phyloP scores from a whole-genome alignment of 2,113 vertebrate species.

The Motacilla tschutschensis region DNA sequence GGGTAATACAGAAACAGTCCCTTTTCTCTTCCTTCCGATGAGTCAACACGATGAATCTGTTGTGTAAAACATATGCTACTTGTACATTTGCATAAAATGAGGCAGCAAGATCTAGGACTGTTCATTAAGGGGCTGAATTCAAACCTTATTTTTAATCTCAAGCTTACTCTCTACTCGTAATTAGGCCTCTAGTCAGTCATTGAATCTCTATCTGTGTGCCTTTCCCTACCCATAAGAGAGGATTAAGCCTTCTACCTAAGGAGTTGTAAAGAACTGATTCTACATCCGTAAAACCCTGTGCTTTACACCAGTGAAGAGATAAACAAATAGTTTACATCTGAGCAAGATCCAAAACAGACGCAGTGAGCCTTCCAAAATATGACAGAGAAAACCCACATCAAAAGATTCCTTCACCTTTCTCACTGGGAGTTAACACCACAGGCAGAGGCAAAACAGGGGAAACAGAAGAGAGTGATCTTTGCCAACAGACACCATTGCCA shows the following conservation, averaged over 20 bases:
- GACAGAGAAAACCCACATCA: not conserved
- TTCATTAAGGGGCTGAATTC: slow-evolving; percentile 39
- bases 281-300: not conserved
- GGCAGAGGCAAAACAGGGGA: not conserved
- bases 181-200: slow-evolving; percentile 29
- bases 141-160: slow-evolving; percentile 38
- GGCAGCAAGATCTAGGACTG: not conserved
- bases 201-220: not conserved
- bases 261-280: slow-evolving; percentile 12
- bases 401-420: not conserved
- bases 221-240: slow-evolving; percentile 11
- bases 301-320: not conserved
- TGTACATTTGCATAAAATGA: slow-evolving; percentile 38
- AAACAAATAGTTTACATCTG: slow-evolving; percentile 1
- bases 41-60: slow-evolving; percentile 35
- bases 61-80: slow-evolving; percentile 41
- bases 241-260: slow-evolving; percentile 24
- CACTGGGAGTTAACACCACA: not conserved
- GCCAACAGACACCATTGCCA: not conserved
- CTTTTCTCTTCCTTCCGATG: slow-evolving; percentile 8
- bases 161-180: not conserved
- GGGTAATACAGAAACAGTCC: not conserved
- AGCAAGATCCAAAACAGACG: not conserved
- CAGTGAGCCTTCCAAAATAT: not conserved
- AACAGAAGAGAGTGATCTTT: not conserved